Conservation (phyloP, 2,888 invertebrate species). For the Sphinx pinastri region DNA sequence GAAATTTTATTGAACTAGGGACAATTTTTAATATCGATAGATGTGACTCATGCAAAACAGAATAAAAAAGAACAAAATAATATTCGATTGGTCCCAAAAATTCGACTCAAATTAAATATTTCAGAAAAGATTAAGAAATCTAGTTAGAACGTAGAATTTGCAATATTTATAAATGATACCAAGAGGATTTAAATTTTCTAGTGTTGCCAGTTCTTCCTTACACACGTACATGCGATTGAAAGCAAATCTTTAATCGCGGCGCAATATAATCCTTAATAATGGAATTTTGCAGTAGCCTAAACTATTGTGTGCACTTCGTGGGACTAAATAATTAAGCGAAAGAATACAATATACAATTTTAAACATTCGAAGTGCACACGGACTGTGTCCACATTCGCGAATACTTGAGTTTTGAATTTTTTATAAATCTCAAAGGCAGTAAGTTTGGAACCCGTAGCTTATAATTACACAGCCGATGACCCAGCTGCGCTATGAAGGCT, state of each 20-base stretch:
- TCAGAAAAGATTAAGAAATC: no score
- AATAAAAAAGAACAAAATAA: neutral
- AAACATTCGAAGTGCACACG: constrained; percentile 9
- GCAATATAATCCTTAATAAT: constrained; percentile 15
- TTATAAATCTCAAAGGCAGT: neutral
- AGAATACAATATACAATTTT: constrained; percentile 13
- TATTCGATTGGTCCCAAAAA: neutral
- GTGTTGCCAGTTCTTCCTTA: constrained; percentile 16
- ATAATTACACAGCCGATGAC: neutral
- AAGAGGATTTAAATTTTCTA: no score
- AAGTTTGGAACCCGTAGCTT: neutral
- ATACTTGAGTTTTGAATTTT: neutral
- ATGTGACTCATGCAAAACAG: neutral
- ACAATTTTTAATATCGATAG: neutral
- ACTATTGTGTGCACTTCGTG: constrained; percentile 1
- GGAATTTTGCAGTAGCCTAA: constrained; percentile 22
- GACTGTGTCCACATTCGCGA: constrained; percentile 19
- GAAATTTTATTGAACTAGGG: no score
- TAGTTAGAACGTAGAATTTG: no score
- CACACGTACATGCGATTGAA: constrained; percentile 11
- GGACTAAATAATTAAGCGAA: constrained; percentile 1
- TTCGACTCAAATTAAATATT: neutral
- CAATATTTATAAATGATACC: no score
- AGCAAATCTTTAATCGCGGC: constrained; percentile 13
- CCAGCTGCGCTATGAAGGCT: no score